Conservation (phyloP, 2,113 vertebrate genomes). For the Gadus chalcogrammus region DNA sequence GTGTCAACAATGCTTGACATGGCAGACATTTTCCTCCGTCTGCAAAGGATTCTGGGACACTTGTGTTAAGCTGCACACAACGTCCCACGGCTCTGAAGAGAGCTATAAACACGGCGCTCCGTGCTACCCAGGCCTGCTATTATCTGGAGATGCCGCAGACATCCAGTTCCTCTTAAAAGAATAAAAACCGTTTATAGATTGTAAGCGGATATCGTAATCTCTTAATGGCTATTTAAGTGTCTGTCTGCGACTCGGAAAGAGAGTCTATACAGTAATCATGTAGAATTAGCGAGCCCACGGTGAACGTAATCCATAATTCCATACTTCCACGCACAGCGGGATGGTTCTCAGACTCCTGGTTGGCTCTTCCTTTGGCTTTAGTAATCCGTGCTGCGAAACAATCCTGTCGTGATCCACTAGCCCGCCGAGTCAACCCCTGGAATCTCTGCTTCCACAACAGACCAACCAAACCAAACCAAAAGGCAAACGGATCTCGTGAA, state of each 20-base stretch:
- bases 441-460: conserved; percentile 58
- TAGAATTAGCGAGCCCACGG: conserved; percentile 19
- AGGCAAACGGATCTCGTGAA: conserved; percentile 19
- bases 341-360: background rate
- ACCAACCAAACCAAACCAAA: conserved; percentile 47
- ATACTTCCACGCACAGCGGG: background rate
- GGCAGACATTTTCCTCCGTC: conserved; percentile 46
- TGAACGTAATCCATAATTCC: background rate
- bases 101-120: background rate
- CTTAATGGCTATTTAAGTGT: conserved; percentile 24
- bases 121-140: background rate
- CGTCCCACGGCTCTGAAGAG: conserved; percentile 18
- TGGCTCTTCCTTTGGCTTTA: background rate
- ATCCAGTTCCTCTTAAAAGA: conserved; percentile 1
- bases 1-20: conserved; percentile 47
- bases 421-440: conserved; percentile 55
- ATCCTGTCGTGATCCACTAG: conserved; percentile 60
- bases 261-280: conserved; percentile 1
- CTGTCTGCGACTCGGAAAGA: conserved; percentile 2
- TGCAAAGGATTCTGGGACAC: conserved; percentile 39
- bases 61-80: conserved; percentile 24
- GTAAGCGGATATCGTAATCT: conserved; percentile 9
- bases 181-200: background rate
- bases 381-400: conserved; percentile 41
- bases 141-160: background rate